Conservation (phyloP, 2,888 invertebrate species). For the Malacosoma neustria region DNA sequence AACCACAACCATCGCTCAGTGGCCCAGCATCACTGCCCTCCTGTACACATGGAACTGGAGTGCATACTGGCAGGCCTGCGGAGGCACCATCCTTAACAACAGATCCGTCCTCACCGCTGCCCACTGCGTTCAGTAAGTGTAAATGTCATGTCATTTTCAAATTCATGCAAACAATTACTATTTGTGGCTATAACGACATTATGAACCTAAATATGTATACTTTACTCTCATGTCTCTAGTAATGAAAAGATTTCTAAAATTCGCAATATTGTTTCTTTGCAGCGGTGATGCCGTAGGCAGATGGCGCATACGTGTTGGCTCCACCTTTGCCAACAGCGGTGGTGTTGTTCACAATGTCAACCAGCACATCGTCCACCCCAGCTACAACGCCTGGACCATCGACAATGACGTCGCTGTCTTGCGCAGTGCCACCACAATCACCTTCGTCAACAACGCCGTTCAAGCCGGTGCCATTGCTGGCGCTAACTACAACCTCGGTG, state of each 20-base stretch:
- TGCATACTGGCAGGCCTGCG: constrained; percentile 17
- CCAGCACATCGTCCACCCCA: constrained; percentile 26
- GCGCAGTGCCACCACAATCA: constrained; percentile 13
- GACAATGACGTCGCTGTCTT: constrained; percentile 34
- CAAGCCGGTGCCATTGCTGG: constrained; percentile 17
- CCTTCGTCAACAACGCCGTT: constrained; percentile 8
- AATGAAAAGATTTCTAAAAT: no score
- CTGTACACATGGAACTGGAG: constrained; percentile 9
- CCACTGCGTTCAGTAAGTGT: constrained; percentile 29
- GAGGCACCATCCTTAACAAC: constrained; percentile 27
- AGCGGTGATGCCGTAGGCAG: constrained; percentile 19
- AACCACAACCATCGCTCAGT: constrained; percentile 20
- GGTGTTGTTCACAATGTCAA: constrained; percentile 23
- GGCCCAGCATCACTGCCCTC: constrained; percentile 19
- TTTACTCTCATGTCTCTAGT: no score
- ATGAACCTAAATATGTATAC: no score
- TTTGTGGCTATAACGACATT: no score
- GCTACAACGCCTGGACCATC: constrained; percentile 24
- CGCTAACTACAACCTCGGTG: constrained; percentile 27
- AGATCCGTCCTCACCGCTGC: constrained; percentile 31
- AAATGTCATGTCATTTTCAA: background rate
- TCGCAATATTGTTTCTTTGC: constrained; percentile 5
- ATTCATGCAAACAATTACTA: no score
- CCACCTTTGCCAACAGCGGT: constrained; percentile 31
- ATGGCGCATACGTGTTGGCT: constrained; percentile 38